Evolutionary conservation across 2,113 vertebrate genomes (phyloP), one percentile per base, ranked within the genome.

Genomic region (Mus spicilegus): DNA sequence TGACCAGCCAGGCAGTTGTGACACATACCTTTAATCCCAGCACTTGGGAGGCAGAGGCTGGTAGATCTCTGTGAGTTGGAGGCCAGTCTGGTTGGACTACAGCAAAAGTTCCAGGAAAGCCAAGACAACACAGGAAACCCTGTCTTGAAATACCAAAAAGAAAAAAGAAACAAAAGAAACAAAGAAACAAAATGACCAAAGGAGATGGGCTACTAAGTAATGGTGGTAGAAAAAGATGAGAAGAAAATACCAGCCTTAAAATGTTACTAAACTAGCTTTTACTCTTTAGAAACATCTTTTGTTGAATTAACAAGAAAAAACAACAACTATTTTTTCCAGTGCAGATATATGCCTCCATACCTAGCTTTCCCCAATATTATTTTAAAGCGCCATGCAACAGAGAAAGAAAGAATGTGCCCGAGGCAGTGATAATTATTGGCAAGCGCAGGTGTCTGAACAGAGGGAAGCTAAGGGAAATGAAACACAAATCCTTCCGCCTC

Each of bases 391-490:
- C 72, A 78, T 51, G 89, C 65, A 76, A 76, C 84, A 95, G 82
- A 96, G 70, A 91, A 93, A 89, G 65, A 75, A 81, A 70, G 54
- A 30, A 63, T 19, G 39, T 61, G 20, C 30, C 67, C 73, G 24
- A 0, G 28, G 46, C 82, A 92, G 69, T 65, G 93, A 89, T 94
- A 97, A 97, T 97, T 96, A 97, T 91, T 56, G 81, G 89, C 92
- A 93, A 93, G 61, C 30, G 93, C 95, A 97, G 97, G 97, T 97
- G 97, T 95, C 97, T 94, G 94, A 89, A 95, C 22, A 97, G 96
- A 97, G 73, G 73, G 69, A 89, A 95, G 90, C 56, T 63, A 78
- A 92, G 75, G 73, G 84, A 91, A 95, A 96, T 85, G 86, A 95
- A 95, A 96, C 61, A 92, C 86, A 88, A 94, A 78, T 63, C 70